Evolutionary conservation across 1,140 invertebrate species (phyloP).

Genomic region (Bathynomus jamesi): DNA sequence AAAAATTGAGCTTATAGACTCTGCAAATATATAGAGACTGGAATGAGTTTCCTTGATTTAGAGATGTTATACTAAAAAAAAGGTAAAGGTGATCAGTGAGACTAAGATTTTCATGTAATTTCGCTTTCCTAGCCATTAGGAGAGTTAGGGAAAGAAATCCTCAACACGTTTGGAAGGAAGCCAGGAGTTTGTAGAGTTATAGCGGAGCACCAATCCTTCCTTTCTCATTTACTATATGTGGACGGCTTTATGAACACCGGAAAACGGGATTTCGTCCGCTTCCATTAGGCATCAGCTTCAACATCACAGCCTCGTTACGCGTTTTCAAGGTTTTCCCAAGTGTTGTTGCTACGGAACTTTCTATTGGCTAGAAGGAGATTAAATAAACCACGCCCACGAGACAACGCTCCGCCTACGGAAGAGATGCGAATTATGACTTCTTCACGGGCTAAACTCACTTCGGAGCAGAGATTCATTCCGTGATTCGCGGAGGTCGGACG

Average conservation of each 20-base stretch:
- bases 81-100: not conserved
- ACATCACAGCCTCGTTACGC: not conserved
- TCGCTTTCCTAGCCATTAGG: not conserved
- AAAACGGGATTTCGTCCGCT: not conserved
- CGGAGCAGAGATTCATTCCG: not conserved
- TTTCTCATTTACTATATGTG: not conserved
- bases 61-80: too few relatives aligned
- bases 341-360: not conserved
- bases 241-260: not conserved
- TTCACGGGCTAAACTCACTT: not conserved
- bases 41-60: too few relatives aligned
- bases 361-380: not conserved
- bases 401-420: not conserved
- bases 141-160: not conserved
- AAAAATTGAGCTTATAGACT: too few relatives aligned
- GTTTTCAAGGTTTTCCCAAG: too few relatives aligned
- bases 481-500: not conserved
- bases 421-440: not conserved
- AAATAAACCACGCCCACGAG: not conserved
- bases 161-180: not conserved
- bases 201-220: not conserved
- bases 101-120: not conserved
- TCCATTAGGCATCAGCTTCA: slow-evolving; percentile 1
- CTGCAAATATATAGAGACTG: too few relatives aligned
- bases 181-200: not conserved